Evolutionary conservation across 2,113 vertebrate species (phyloP).

Genomic region (Odontophorus gujanensis): DNA sequence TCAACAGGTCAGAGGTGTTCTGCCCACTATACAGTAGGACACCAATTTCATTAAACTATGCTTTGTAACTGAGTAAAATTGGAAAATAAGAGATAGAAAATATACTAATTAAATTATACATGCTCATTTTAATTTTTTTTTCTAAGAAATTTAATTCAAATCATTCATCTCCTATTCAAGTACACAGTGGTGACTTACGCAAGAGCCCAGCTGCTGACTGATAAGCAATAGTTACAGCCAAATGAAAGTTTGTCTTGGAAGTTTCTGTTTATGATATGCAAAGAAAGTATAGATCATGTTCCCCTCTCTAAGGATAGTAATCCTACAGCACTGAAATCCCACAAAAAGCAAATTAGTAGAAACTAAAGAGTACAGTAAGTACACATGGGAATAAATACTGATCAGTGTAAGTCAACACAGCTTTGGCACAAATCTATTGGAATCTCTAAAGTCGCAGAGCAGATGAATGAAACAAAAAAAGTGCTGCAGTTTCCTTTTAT

Average conservation of each 20-base stretch:
- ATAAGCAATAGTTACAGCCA: background rate
- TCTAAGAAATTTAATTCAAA: slow-evolving; percentile 12
- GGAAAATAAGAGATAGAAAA: background rate
- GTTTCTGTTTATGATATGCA: background rate
- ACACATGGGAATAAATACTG: background rate
- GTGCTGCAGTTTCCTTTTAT: background rate
- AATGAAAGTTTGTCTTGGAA: background rate
- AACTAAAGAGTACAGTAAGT: background rate
- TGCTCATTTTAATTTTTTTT: slow-evolving; percentile 29
- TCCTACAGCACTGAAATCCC: background rate
- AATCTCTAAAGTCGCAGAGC: background rate
- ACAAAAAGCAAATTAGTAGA: background rate
- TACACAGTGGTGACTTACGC: background rate
- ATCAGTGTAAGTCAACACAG: background rate
- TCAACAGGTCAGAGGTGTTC: background rate
- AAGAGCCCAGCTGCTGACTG: background rate
- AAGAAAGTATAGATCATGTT: background rate
- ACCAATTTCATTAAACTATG: background rate
- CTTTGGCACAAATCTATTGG: background rate
- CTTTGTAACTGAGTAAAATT: background rate
- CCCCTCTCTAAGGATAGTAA: background rate
- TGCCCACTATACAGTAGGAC: background rate
- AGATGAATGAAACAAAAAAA: background rate
- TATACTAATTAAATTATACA: background rate
- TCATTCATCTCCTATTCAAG: background rate